A percentile compares a stretch with the other conserved stretches of the same genome.
These are phyloP conservation scores for Thera obeliscata DNA, from an alignment of 2,888 invertebrate genomes.

Conservation along the genomic window DNA sequence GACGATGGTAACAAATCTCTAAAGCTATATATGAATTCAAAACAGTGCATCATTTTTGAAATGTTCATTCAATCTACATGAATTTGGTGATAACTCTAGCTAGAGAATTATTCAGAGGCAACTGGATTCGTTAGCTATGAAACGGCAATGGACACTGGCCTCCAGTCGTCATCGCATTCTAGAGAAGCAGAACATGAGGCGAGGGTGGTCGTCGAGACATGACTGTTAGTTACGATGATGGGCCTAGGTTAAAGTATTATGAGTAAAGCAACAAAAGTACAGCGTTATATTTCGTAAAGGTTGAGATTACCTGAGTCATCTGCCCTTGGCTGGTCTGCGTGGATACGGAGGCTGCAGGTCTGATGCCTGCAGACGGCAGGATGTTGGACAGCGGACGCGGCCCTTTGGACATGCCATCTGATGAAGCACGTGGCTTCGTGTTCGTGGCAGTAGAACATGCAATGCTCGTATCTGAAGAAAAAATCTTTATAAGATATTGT, in stretches of 20 bases:
- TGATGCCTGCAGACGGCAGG: slow-evolving; percentile 85
- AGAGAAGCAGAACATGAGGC: slow-evolving; percentile 1
- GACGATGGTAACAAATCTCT: not conserved
- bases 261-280: slow-evolving; percentile 14
- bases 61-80: not conserved
- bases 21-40: not conserved
- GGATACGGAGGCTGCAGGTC: slow-evolving; percentile 93
- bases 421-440: slow-evolving; percentile 70
- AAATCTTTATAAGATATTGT: not conserved
- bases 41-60: not conserved
- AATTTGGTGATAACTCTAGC: slow-evolving; percentile 1
- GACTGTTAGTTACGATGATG: slow-evolving; percentile 8
- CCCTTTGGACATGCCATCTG: slow-evolving; percentile 71
- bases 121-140: not conserved
- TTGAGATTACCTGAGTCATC: slow-evolving; percentile 38
- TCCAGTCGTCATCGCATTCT: not conserved
- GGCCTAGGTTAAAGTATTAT: slow-evolving; percentile 8
- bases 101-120: not conserved
- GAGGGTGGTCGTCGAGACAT: slow-evolving; percentile 2
- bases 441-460: slow-evolving; percentile 67
- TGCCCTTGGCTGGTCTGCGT: slow-evolving; percentile 90
- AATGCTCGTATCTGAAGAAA: slow-evolving; percentile 62
- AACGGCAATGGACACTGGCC: not conserved
- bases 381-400: slow-evolving; percentile 84
- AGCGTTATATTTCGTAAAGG: slow-evolving; percentile 9